Percentiles rank a stretch among this genome's conserved stretches.
Conservation (phyloP, 2,888 invertebrate genomes). For the Sepiola atlantica region DNA sequence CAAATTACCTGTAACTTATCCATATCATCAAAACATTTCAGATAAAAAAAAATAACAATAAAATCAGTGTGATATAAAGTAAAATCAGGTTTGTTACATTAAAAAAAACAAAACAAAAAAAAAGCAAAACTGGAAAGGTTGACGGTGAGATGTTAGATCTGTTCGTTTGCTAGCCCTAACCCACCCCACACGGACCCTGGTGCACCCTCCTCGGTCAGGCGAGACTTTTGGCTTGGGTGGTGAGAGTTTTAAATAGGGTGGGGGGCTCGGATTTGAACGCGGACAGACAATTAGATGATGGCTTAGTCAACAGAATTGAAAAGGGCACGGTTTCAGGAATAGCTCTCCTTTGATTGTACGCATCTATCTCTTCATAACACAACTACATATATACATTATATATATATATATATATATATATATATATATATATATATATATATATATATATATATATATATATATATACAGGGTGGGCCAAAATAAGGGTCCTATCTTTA, state of each 20-base stretch:
- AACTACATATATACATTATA: no score
- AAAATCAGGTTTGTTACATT: neutral
- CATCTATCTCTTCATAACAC: neutral
- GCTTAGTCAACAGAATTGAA: neutral
- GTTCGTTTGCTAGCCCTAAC: neutral
- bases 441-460: no score
- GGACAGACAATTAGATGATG: neutral
- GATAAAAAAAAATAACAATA: no score
- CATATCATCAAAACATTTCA: neutral
- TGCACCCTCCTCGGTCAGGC: neutral
- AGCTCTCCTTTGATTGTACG: neutral
- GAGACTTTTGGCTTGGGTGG: neutral
- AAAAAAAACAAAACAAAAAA: neutral
- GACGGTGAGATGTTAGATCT: neutral
- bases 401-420: no score
- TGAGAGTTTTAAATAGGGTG: neutral
- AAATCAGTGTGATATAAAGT: no score
- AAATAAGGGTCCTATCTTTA: no score
- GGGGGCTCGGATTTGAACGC: neutral
- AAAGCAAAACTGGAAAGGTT: neutral
- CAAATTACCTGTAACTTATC: neutral
- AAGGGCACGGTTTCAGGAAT: neutral
- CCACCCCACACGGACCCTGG: no score
- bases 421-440: no score
- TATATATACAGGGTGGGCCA: no score